phyloP scores from a whole-genome alignment of 2,888 invertebrate genomes.

The Hipparchia sbordonii region DNA sequence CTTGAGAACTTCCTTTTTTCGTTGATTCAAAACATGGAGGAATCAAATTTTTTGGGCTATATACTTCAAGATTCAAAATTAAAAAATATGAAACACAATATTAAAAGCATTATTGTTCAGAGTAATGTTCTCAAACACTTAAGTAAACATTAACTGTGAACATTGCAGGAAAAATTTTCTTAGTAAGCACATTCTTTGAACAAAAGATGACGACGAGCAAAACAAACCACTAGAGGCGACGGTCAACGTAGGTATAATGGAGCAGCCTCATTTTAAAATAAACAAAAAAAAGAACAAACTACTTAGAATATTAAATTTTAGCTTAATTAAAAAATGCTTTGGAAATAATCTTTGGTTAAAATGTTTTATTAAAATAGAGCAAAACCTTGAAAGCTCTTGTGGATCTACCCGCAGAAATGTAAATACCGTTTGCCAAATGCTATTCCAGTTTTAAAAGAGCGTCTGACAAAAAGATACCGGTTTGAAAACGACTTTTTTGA shows the following conservation, averaged over 20 bases:
- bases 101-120: no score
- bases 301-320: conserved; percentile 2
- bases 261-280: conserved; percentile 1
- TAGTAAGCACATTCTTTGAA: neutral
- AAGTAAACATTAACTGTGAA: neutral
- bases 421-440: conserved; percentile 1
- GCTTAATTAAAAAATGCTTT: conserved; percentile 19
- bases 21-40: no score
- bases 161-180: neutral
- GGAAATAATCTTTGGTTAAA: conserved; percentile 9
- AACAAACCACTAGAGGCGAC: conserved; percentile 3
- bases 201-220: neutral
- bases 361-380: conserved; percentile 13
- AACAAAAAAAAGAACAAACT: conserved; percentile 1
- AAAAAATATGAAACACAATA: no score
- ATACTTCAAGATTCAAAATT: no score
- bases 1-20: no score
- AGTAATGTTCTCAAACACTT: no score
- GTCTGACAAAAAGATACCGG: neutral
- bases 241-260: neutral
- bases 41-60: no score
- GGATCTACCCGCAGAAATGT: conserved; percentile 7
- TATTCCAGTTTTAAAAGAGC: conserved; percentile 5
- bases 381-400: conserved; percentile 16
- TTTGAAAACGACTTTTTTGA: neutral